Evolutionary conservation across 2,797 vertebrate species (phyloP), one percentile per base, ranked within the genome.

Genomic region (Bradypodion ventrale): DNA sequence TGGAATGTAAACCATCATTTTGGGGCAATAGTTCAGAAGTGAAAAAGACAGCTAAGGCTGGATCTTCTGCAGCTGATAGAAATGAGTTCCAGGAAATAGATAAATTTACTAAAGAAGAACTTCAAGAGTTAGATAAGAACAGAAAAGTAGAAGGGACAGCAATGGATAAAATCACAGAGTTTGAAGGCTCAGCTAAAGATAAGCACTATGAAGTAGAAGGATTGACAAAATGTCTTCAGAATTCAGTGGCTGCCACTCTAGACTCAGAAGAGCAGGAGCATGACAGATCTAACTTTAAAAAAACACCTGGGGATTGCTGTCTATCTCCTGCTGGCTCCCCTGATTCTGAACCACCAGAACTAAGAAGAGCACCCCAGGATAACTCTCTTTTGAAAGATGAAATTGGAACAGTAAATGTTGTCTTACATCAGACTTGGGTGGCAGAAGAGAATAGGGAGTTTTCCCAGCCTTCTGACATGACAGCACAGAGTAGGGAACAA

Each of bases 101-200:
- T 32, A 83, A 63, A 15, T 3, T 0, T 0, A 10, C 37, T 15
- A 21, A 66, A 83, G 35, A 8, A 52, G 70, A 87, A 82, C 35
- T n/a, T 75, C 80, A 6, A 56, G 32, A 6, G 32, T 5, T 82
- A 37, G 75, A 32, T 68, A 80, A 82, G 76, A 79, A 52, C 42
- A 6, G 46, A 78, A 69, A 16, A 2, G 3, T 46, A 78, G 78
- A 92, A 70, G 81, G 85, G 49, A 56, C 83, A 63, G 13, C 75
- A 46, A 62, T 86, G 46, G 82, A 81, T 46, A 81, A 82, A 76
- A 63, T 65, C 49, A 16, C 68, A 75, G 85, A 87, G 75, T 70
- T 5, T 6, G 87, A 82, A 46, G 84, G 87, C 72, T n/a, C 73
- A 44, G 37, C 8, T n/a, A 1, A 0, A 76, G 68, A 83, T 29